Conservation (phyloP, 2,888 invertebrate species). For the Drosophila recens region DNA sequence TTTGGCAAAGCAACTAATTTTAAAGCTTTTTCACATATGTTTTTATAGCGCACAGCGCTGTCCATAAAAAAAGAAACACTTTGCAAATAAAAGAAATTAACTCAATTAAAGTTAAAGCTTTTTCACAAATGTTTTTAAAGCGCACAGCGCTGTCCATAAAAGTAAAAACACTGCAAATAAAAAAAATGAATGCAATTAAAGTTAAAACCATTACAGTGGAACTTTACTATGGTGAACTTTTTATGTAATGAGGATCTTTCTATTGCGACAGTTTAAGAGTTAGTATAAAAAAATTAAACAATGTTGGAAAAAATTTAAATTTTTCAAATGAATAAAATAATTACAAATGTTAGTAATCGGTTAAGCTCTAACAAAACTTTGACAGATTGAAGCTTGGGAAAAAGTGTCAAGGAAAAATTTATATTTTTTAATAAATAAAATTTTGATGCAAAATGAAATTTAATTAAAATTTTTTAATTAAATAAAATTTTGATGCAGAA, state of each 20-base stretch:
- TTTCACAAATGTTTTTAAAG: conserved; percentile 1
- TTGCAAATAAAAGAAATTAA: not conserved
- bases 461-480: no score
- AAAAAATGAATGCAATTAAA: not conserved
- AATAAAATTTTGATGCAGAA: no score
- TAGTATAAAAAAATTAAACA: no score
- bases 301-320: no score
- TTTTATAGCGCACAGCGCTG: conserved; percentile 17
- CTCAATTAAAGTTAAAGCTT: not conserved
- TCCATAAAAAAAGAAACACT: not conserved
- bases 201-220: not conserved
- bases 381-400: no score
- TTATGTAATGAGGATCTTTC: no score
- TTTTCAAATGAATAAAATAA: no score
- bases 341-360: no score
- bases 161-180: not conserved
- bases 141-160: conserved; percentile 9
- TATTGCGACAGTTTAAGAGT: not conserved
- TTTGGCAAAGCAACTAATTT: conserved; percentile 7
- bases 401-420: no score
- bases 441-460: no score
- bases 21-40: conserved; percentile 10
- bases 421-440: no score
- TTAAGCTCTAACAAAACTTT: no score
- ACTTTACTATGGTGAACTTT: not conserved